These are phyloP conservation scores for Calliopum simillimum DNA, from an alignment of 2,888 invertebrate genomes.

Conservation along the genomic window DNA sequence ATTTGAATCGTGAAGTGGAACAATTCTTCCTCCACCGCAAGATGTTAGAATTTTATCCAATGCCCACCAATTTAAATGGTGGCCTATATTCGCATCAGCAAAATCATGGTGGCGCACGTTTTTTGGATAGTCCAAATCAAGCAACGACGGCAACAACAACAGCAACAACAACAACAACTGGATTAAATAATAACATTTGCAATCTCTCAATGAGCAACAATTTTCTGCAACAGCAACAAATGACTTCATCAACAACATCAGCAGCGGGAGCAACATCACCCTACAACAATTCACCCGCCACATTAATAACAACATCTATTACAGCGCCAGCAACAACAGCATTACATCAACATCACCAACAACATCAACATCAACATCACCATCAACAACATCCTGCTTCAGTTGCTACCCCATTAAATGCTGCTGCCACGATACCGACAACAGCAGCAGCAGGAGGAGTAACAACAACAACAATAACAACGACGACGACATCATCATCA, in stretches of 20 bases:
- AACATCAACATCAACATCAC: slow-evolving; percentile 39
- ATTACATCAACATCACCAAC: slow-evolving; percentile 30
- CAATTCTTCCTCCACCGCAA: slow-evolving; percentile 39
- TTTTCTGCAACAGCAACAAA: slow-evolving; percentile 32
- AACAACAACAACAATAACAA: slow-evolving; percentile 30
- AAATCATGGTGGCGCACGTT: slow-evolving; percentile 59
- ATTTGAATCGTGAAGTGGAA: slow-evolving; percentile 32
- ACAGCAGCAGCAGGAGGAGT: slow-evolving; percentile 37
- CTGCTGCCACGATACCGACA: slow-evolving; percentile 34
- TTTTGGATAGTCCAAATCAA: slow-evolving; percentile 58
- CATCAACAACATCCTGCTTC: slow-evolving; percentile 33
- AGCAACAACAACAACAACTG: slow-evolving; percentile 41
- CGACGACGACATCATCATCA: slow-evolving; percentile 41
- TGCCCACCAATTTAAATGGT: slow-evolving; percentile 65
- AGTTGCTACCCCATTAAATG: slow-evolving; percentile 40
- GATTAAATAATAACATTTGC: slow-evolving; percentile 26
- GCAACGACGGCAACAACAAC: slow-evolving; percentile 35
- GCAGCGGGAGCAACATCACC: slow-evolving; percentile 42
- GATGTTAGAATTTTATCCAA: slow-evolving; percentile 67
- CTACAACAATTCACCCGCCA: slow-evolving; percentile 39
- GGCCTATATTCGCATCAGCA: slow-evolving; percentile 61
- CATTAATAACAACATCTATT: slow-evolving; percentile 43
- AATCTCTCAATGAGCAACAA: slow-evolving; percentile 12
- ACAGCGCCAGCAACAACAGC: slow-evolving; percentile 42
- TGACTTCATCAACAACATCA: slow-evolving; percentile 40